Conservation (phyloP, 2,888 invertebrate species). For the Lasioglossum morio region DNA sequence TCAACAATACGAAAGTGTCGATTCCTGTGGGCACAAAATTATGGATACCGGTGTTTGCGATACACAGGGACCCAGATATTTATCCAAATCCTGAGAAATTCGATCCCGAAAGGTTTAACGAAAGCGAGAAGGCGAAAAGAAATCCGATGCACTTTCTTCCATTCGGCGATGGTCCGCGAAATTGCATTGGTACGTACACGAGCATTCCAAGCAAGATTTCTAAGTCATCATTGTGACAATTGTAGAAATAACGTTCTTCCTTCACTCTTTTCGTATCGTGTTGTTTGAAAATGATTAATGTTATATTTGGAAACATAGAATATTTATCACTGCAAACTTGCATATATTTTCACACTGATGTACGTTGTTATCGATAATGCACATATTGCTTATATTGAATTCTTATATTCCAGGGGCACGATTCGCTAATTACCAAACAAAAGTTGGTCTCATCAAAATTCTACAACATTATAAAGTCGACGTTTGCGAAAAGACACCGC, state of each 20-base stretch:
- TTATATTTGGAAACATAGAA: not conserved
- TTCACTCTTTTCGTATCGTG: not conserved
- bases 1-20: conserved; percentile 69
- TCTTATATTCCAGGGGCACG: not conserved
- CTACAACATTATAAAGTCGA: not conserved
- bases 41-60: conserved; percentile 67
- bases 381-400: not conserved
- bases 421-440: not conserved
- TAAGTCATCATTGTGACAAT: not conserved
- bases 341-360: not conserved
- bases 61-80: conserved; percentile 72
- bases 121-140: conserved; percentile 64
- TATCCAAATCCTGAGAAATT: conserved; percentile 76
- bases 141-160: conserved; percentile 75
- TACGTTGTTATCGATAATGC: not conserved
- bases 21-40: conserved; percentile 66
- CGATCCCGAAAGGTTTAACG: conserved; percentile 77
- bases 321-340: not conserved
- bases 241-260: too few species aligned
- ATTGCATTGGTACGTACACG: conserved; percentile 80
- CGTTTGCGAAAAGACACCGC: not conserved
- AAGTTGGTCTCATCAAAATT: conserved; percentile 4
- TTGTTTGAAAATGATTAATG: not conserved
- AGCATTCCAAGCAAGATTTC: too few species aligned
- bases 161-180: conserved; percentile 80